Conservation (phyloP, 2,888 invertebrate species). For the Acanthopleura granulata region DNA sequence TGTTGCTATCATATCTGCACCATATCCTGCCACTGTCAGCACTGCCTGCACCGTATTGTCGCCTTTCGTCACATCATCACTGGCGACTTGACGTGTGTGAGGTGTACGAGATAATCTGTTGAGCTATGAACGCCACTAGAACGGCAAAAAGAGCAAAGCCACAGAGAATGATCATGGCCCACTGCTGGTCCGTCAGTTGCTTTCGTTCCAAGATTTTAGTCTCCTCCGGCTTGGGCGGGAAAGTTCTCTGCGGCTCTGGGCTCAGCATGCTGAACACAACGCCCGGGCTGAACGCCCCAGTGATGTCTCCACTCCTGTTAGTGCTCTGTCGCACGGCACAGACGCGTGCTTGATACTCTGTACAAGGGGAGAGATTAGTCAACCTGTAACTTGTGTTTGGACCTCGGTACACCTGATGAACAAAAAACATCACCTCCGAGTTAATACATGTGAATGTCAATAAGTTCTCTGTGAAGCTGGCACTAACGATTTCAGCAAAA, state of each 20-base stretch:
- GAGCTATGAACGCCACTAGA: conserved; percentile 76
- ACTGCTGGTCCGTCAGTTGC: conserved; percentile 75
- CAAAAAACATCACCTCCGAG: neutral
- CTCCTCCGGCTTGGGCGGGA: conserved; percentile 28
- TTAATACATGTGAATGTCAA: neutral
- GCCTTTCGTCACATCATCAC: neutral
- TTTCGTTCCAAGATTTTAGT: conserved; percentile 44
- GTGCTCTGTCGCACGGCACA: conserved; percentile 80
- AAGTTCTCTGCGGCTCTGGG: conserved; percentile 48
- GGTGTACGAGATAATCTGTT: conserved; percentile 56
- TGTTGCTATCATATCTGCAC: too few species aligned
- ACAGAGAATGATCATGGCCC: conserved; percentile 76
- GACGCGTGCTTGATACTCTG: conserved; percentile 83
- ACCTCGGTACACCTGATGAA: conserved; percentile 71
- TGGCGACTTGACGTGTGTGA: conserved; percentile 27
- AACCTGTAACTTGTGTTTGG: conserved; percentile 72
- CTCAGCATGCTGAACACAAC: conserved; percentile 74
- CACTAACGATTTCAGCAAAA: too few species aligned
- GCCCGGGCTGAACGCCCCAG: conserved; percentile 80
- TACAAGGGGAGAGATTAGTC: conserved; percentile 79
- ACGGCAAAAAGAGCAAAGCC: conserved; percentile 77
- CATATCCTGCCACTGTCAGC: neutral
- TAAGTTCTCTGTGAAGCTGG: too few species aligned
- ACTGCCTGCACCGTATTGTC: neutral
- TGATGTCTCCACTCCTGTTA: conserved; percentile 73